Evolutionary conservation across 2,113 vertebrate species (phyloP).

Genomic region (Thinocorus orbignyianus): DNA sequence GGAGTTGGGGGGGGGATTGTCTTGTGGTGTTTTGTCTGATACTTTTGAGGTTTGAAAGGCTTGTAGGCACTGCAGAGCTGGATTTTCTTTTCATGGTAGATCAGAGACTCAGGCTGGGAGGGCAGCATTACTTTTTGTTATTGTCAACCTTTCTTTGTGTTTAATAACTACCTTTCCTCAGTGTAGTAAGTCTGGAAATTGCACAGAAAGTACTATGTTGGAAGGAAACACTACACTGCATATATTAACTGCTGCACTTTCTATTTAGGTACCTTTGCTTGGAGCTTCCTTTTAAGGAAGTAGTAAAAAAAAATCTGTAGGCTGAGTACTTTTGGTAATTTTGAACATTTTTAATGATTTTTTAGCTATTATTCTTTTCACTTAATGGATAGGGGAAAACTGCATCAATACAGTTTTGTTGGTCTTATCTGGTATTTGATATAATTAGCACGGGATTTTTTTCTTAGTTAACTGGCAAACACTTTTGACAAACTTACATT

Average conservation of each 20-base stretch:
- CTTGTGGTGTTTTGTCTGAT: not conserved
- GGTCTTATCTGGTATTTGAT: not conserved
- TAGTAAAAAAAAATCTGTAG: constrained; percentile 23
- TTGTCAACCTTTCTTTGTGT: constrained; percentile 54
- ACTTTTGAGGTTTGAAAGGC: not conserved
- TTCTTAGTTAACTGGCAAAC: constrained; percentile 42
- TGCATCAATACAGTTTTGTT: not conserved
- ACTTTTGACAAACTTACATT: constrained; percentile 41
- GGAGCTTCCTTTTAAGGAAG: constrained; percentile 16
- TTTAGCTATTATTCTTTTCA: not conserved
- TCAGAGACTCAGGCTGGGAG: constrained; percentile 51
- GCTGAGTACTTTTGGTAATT: not conserved
- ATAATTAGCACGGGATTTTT: not conserved
- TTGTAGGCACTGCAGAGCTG: not conserved
- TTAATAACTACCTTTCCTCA: constrained; percentile 60
- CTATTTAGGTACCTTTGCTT: not conserved
- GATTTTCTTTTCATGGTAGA: constrained; percentile 40
- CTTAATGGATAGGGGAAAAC: not conserved
- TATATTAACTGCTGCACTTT: not conserved
- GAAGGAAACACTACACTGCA: not conserved
- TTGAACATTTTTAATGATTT: not conserved
- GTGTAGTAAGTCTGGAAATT: constrained; percentile 51
- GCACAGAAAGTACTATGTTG: not conserved
- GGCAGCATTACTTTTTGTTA: constrained; percentile 47
- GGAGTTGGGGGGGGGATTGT: not conserved